Evolutionary conservation across 2,888 invertebrate genomes (phyloP), one percentile per base, ranked within the genome.

Genomic region (Thyatira batis): DNA sequence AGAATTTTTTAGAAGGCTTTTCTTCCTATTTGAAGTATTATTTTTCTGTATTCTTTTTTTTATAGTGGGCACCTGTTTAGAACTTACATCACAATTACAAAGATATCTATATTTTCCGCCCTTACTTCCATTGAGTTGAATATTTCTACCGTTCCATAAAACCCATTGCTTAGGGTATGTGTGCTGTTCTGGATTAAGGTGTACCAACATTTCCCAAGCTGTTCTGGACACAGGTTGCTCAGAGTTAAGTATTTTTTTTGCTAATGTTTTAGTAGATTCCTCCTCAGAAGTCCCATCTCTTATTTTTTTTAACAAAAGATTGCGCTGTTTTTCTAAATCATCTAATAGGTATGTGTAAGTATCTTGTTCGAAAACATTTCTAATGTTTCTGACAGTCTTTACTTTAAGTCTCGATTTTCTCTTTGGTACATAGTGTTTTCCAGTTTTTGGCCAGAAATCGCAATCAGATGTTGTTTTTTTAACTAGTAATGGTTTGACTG

Each of bases 121-220:
- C 66, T 63, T 80, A 63, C 85, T 86, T 27, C 88, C 90, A 67
- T 84, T 84, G 27, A 88, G 65, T 70, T 82, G 80, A 60, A 92
- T 83, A 52, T 66, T 63, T 66, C 70, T 83, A 5, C 84, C 83
- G 67, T 89, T 83, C 78, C 81, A 91, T 53, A 85, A 64, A 55
- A 89, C 77, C 70, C 69, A 89, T 61, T 91, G 92, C 44, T 71
- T 74, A 13, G 81, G 53, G 70, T 85, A 58, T 33, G 53, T 49
- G 52, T 83, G 70, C 11, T 67, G 66, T 53, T 84, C 74, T 21
- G 89, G 86, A 64, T 92, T 92, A 27, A 92, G 69, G 72, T 90
- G 89, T 60, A 76, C 78, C 45, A 91, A 61, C 87, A 92, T 91
- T 76, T 89, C 85, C 91, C 91, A 92, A 13, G 83, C 68, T n/a